Base-by-base conservation (phyloP, 2,888 invertebrate genomes). In the Drosophila recens region DNA sequence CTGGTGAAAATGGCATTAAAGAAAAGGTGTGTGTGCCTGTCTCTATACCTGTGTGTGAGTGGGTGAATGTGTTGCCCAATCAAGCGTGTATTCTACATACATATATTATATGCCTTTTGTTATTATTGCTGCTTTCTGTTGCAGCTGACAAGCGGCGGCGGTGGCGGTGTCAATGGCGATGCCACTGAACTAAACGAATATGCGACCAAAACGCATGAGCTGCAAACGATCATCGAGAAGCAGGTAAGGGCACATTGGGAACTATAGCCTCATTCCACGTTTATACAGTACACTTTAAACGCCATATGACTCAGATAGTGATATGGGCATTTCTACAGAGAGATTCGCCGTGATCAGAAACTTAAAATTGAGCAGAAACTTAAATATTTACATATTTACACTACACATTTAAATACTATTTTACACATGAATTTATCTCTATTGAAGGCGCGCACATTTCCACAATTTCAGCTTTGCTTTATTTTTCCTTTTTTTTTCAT, bases 171-270 rank as follows among this genome's bases (percentile, higher is more conserved):
- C 64, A 93, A 93, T 79, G 93, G 93, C 43, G 93, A 93, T 73
- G 84, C 90, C 43, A 90, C 83, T 73, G 93, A 93, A 23, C 48
- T 89, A 3, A 90, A 91, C 71, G 93, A 93, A 76, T 93, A 92
- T 79, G 91, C 92, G 59, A 91, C 92, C 91, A 94, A 94, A 94
- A 94, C 97, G 90, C 95, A 95, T 91, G 97, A 97, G 93, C 95
- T 97, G 87, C 97, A 97, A 94, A 95, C 95, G 92, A 96, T 96
- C 89, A 94, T 97, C 93, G 97, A 97, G 93, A 97, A 97, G 93
- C 97, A 97, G 96, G 97, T 97, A 80, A 80, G 75, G 42, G 20
- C 6, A 17, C 33, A 36, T 23, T 45, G 33, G 38, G 17, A 38
- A 45, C 15, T 11, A n/a, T 53, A 23, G 9, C 20, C 34, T 52